Evolutionary conservation across 2,888 invertebrate species (phyloP).

Genomic region (Pandemis cinnamomeana): DNA sequence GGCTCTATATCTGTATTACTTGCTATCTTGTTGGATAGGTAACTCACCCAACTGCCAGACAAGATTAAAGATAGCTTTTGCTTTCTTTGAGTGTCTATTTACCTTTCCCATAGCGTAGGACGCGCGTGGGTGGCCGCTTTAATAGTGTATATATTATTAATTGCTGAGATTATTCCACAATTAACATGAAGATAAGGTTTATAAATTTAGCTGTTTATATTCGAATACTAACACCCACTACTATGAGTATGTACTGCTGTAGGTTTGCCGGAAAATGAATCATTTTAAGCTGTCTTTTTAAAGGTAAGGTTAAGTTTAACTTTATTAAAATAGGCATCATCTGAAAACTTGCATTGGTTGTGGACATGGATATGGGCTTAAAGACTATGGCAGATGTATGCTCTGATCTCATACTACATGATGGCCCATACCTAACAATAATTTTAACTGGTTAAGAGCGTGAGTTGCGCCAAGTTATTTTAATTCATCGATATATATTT

Average conservation of each 20-base stretch:
- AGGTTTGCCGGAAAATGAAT: neutral
- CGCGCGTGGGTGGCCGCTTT: neutral
- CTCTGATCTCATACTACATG: no score
- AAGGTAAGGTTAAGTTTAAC: neutral
- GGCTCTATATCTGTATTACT: neutral
- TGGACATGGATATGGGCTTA: no score
- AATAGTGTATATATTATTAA: neutral
- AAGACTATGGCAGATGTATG: no score
- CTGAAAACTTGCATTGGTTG: no score
- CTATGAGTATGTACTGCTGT: neutral
- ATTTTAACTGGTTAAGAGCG: no score
- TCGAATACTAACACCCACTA: conserved; percentile 10
- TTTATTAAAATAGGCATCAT: no score
- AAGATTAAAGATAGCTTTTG: neutral
- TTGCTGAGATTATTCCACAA: neutral
- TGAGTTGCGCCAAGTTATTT: no score
- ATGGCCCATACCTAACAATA: no score
- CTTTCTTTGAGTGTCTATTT: neutral
- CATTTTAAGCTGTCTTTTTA: neutral
- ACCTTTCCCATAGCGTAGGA: neutral
- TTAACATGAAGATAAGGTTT: neutral
- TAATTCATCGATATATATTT: no score
- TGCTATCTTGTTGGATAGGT: neutral
- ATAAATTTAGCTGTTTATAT: neutral
- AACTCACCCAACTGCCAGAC: neutral